Conservation (phyloP, 1,140 invertebrate species). For the Rhizoglyphus robini region DNA sequence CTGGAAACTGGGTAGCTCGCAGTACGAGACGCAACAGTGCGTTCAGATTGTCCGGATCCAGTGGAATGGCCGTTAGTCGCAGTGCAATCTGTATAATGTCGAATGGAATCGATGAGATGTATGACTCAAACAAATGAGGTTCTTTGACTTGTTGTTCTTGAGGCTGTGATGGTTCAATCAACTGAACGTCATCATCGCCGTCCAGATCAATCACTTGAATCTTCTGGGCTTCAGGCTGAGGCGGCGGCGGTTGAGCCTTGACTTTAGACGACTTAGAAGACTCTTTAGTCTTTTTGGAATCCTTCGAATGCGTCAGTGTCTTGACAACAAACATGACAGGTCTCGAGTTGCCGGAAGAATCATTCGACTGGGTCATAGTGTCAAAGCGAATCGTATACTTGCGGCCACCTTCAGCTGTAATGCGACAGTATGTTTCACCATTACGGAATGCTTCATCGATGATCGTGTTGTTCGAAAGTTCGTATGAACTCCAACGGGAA, state of each 20-base stretch:
- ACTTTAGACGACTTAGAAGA: not conserved
- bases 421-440: not conserved
- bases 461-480: not conserved
- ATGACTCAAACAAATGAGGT: not conserved
- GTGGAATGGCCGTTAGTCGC: too few relatives aligned
- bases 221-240: not conserved
- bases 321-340: constrained; percentile 3
- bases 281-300: not conserved
- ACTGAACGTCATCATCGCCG: too few relatives aligned
- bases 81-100: too few relatives aligned
- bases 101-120: not conserved
- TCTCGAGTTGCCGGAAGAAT: not conserved
- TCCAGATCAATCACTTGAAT: too few relatives aligned
- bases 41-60: not conserved
- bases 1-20: not conserved
- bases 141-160: not conserved
- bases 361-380: not conserved
- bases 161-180: not conserved
- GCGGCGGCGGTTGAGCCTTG: not conserved
- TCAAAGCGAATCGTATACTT: constrained; percentile 1
- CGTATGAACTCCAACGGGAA: not conserved
- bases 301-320: not conserved
- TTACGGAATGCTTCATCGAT: not conserved
- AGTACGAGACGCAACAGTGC: not conserved
- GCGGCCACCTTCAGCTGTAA: not conserved